Conservation (phyloP, 2,113 vertebrate genomes). For the Ceuthmochares aereus region DNA sequence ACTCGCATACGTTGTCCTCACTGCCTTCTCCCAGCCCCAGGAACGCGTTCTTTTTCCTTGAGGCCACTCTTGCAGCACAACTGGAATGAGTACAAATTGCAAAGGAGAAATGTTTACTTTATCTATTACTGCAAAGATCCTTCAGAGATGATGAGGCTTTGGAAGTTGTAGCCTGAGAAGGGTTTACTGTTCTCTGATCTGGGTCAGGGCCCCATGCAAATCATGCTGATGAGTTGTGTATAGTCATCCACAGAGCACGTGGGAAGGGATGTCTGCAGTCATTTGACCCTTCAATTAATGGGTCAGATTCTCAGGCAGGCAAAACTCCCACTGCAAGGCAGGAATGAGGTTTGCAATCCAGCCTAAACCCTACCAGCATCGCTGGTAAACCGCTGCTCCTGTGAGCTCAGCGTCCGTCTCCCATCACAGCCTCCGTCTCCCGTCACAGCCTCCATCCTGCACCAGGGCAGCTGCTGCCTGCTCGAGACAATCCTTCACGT, state of each 20-base stretch:
- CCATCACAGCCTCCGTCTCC: neutral
- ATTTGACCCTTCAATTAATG: neutral
- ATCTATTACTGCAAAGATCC: neutral
- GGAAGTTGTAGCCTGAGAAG: neutral
- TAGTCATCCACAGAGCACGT: rapidly evolving
- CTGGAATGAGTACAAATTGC: neutral
- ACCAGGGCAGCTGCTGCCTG: neutral
- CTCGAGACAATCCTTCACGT: neutral
- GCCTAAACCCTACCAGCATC: neutral
- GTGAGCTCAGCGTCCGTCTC: neutral
- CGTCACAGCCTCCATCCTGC: neutral
- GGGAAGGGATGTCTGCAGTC: neutral
- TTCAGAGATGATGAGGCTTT: neutral
- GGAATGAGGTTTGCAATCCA: neutral
- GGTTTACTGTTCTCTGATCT: neutral
- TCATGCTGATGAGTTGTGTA: rapidly evolving
- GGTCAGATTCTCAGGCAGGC: neutral
- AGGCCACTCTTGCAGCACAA: neutral
- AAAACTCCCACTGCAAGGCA: neutral
- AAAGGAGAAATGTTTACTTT: neutral
- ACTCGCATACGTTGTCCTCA: no score
- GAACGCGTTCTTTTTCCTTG: neutral
- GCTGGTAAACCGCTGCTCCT: neutral
- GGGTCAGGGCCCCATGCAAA: neutral
- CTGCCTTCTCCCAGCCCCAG: neutral